Percentiles rank a stretch among this genome's conserved stretches.
These are phyloP conservation scores for Rousettus leschenaultii DNA, from an alignment of 2,113 vertebrate species.

Conservation along the genomic window DNA sequence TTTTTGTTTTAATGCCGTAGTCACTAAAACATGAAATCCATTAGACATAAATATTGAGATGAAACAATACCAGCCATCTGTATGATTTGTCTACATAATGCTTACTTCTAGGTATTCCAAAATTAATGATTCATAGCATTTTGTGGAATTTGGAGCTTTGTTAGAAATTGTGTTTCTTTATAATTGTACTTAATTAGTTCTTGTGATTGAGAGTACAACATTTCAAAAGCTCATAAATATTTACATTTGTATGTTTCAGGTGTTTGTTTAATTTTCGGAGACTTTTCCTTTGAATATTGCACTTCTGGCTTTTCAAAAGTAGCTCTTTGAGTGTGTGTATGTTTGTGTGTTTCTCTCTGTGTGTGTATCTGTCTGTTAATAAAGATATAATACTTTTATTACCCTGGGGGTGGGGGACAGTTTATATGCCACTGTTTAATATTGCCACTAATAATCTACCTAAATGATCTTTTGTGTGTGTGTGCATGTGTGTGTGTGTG, in stretches of 20 bases:
- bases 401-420: neutral
- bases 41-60: neutral
- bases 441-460: slow-evolving; percentile 40
- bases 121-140: neutral
- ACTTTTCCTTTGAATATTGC: neutral
- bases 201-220: neutral
- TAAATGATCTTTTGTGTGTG: slow-evolving; percentile 49
- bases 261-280: slow-evolving; percentile 17
- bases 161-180: neutral
- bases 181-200: neutral
- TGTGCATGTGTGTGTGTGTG: slow-evolving; percentile 61
- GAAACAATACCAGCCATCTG: neutral
- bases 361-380: neutral
- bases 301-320: neutral
- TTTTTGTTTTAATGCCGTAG: neutral
- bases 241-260: neutral
- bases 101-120: neutral
- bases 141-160: neutral
- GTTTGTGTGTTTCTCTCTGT: neutral
- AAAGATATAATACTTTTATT: neutral
- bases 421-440: neutral
- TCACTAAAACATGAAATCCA: neutral
- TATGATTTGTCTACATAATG: neutral
- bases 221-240: neutral
- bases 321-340: neutral